Evolutionary conservation across 2,888 invertebrate species (phyloP).

Genomic region (Caradrina clavipalpis): DNA sequence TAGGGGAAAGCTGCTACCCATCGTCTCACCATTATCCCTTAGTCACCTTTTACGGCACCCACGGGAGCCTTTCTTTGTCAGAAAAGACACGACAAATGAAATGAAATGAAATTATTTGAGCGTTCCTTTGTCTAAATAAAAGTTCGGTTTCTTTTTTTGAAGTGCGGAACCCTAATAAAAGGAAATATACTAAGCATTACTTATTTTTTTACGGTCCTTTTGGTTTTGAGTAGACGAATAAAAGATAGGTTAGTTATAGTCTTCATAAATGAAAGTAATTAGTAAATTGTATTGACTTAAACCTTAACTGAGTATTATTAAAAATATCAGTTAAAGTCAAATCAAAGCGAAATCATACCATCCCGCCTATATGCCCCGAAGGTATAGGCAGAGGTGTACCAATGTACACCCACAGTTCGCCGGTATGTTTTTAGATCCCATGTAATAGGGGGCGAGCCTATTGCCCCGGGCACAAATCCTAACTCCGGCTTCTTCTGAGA

Average conservation of each 20-base stretch:
- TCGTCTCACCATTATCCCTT: slow-evolving; percentile 44
- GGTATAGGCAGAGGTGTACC: too few relatives aligned
- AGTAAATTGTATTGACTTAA: neutral
- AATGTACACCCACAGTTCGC: too few relatives aligned
- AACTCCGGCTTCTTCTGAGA: too few relatives aligned
- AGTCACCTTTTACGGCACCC: slow-evolving; percentile 40
- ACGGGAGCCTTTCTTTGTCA: slow-evolving; percentile 17
- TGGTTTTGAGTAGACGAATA: neutral
- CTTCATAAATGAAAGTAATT: neutral
- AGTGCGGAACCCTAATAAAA: neutral
- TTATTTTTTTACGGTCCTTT: neutral
- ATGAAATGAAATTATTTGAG: slow-evolving; percentile 30
- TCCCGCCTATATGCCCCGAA: too few relatives aligned
- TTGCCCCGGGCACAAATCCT: too few relatives aligned
- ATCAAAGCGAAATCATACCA: too few relatives aligned
- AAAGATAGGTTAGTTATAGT: too few relatives aligned
- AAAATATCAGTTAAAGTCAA: too few relatives aligned
- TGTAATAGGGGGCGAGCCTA: too few relatives aligned
- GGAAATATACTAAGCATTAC: too few relatives aligned
- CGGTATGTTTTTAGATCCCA: too few relatives aligned
- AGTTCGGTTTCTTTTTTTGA: neutral
- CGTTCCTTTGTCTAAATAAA: slow-evolving; percentile 18
- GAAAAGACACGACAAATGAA: slow-evolving; percentile 30
- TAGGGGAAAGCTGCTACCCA: slow-evolving; percentile 45
- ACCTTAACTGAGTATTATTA: too few relatives aligned